Evolutionary conservation across 1,140 invertebrate genomes (phyloP), one percentile per base, ranked within the genome.

Genomic region (Diachasmimorpha longicaudata): DNA sequence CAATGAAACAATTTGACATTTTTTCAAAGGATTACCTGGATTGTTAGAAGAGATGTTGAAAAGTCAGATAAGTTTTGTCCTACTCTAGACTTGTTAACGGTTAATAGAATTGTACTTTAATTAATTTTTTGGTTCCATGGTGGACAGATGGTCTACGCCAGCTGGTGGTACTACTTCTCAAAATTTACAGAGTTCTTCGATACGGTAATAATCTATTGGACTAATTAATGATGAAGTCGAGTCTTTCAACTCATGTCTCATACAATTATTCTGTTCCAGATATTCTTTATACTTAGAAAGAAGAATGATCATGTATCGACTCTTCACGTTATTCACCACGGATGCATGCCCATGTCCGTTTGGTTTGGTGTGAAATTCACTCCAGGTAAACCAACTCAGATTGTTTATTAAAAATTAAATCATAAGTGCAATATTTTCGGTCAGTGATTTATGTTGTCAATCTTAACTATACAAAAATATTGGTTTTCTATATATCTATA

Each of bases 131-230:
- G 10, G 36, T 78, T 77, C 81, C 79, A 42, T 70, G 70, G 85
- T 82, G 87, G 91, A 78, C 90, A 98, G 97, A 97, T 98, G 91
- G 97, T 95, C 5, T 90, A 92, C 81, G 96, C 95, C 39, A 94
- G 97, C 83, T 99, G 97, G 97, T 98, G 96, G 97, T 99, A 98
- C 88, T 99, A 96, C 87, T 93, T 98, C 82, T 98, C 97, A 0
- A 99, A 99, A 90, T 97, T 93, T 88, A 95, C 97, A 73, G 97
- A 99, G 89, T 98, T 99, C 90, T 93, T 98, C 86, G 97, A 99
- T 86, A 99, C 97, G 86, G 96, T 98, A 91, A 93, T 9, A 63
- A 39, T 44, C 9, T 23, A 37, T 36, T 63, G 0, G 25, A 69
- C 31, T 72, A n/a, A 46, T 74, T 70, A 48, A 6, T 31, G 31